A percentile compares a stretch with the other conserved stretches of the same genome.
Evolutionary conservation across 35 echinoderm and acorn worm species (phyloP).

Genomic region (Hemicentrotus pulcherrimus): DNA sequence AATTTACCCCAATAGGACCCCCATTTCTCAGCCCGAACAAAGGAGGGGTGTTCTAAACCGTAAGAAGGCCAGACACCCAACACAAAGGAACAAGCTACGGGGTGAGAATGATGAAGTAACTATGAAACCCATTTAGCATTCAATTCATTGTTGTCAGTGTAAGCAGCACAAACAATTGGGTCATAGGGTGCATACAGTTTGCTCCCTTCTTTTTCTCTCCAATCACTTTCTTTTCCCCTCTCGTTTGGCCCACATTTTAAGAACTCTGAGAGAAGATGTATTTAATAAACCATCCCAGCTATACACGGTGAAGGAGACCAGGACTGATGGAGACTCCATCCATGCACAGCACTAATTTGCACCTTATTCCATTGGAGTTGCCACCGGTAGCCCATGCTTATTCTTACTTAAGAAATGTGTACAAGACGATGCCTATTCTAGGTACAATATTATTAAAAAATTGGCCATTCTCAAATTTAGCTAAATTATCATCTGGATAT

Average conservation of each 20-base stretch:
- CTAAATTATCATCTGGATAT: too few species aligned
- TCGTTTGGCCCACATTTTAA: not conserved
- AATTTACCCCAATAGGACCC: not conserved
- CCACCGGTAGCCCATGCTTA: too few species aligned
- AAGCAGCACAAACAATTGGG: not conserved
- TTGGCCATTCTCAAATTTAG: too few species aligned
- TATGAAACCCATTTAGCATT: slow-evolving; percentile 5
- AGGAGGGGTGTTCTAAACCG: not conserved
- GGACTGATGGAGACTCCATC: too few species aligned
- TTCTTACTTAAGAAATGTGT: too few species aligned
- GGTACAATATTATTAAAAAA: too few species aligned
- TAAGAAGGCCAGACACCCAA: slow-evolving; percentile 1
- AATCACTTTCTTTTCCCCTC: not conserved
- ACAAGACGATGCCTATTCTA: too few species aligned
- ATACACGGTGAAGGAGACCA: too few species aligned
- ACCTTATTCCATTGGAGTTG: too few species aligned
- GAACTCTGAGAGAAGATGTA: not conserved
- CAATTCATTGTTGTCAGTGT: slow-evolving; percentile 2
- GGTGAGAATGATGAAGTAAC: not conserved
- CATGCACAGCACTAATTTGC: too few species aligned
- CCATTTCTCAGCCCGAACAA: not conserved
- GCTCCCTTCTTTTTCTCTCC: not conserved
- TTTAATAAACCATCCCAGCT: too few species aligned
- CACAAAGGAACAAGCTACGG: not conserved
- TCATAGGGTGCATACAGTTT: not conserved